phyloP scores from a whole-genome alignment of 2,113 vertebrate genomes.

The Puffinus mauretanicus region DNA sequence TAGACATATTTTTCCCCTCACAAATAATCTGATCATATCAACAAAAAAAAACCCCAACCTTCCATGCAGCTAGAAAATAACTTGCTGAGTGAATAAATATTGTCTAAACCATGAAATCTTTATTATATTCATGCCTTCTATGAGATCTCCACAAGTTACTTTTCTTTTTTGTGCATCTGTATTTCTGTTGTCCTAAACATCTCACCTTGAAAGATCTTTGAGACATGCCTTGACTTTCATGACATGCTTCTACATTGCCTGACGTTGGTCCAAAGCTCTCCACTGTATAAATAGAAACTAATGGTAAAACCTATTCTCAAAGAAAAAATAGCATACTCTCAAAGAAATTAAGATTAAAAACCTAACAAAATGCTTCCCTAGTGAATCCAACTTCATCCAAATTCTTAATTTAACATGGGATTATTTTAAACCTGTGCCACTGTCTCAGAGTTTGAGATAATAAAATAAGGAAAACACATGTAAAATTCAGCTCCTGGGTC shows the following conservation, averaged over 20 bases:
- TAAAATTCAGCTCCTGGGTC: background rate
- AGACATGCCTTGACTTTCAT: background rate
- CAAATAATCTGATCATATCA: background rate
- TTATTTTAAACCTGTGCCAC: background rate
- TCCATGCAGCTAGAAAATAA: background rate
- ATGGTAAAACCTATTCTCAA: background rate
- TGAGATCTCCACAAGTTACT: background rate
- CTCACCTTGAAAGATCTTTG: background rate
- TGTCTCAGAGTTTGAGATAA: background rate
- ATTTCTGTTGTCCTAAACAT: background rate
- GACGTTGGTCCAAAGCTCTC: background rate
- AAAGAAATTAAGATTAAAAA: background rate
- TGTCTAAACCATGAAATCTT: background rate
- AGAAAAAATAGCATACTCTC: background rate
- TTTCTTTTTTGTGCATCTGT: background rate
- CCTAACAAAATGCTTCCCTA: background rate
- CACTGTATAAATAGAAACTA: background rate
- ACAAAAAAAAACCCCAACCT: background rate
- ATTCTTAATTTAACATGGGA: background rate
- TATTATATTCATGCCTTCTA: background rate
- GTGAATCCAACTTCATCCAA: background rate
- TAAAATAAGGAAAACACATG: background rate
- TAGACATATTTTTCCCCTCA: background rate
- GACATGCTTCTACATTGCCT: background rate
- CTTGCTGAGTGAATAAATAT: background rate